Conservation (phyloP, 2,797 vertebrate genomes). For the Australoheros facetus region DNA sequence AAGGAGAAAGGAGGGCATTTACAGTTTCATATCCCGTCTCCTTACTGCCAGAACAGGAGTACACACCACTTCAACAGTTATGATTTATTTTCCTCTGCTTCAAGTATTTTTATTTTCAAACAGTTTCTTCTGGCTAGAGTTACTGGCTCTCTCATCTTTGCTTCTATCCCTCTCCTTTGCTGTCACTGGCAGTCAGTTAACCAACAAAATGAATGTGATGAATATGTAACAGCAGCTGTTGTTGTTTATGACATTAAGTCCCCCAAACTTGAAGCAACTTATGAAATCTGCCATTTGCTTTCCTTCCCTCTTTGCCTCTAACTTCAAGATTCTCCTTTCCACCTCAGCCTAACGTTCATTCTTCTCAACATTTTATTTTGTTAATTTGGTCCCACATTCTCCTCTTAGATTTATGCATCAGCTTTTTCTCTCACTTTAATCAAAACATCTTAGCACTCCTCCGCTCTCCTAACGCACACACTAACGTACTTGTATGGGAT, state of each 20-base stretch:
- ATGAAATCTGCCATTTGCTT: conserved; percentile 24
- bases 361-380: conserved; percentile 1
- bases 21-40: neutral
- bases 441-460: neutral
- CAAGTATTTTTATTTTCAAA: neutral
- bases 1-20: conserved; percentile 33
- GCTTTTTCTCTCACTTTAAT: conserved; percentile 10
- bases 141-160: neutral
- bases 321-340: conserved; percentile 21
- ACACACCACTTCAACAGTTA: neutral
- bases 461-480: neutral
- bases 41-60: neutral
- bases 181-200: conserved; percentile 49
- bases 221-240: conserved; percentile 78
- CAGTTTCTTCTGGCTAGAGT: conserved; percentile 4
- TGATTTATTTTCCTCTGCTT: neutral
- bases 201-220: conserved; percentile 59
- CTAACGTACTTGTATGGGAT: conserved; percentile 95
- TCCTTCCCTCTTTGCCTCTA: conserved; percentile 14
- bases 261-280: conserved; percentile 48
- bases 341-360: neutral
- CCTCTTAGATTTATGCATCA: neutral
- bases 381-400: neutral
- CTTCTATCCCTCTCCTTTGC: conserved; percentile 13
- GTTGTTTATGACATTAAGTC: conserved; percentile 70